phyloP scores from a whole-genome alignment of 2,888 invertebrate genomes.

The Lasioglossum oenotherae region DNA sequence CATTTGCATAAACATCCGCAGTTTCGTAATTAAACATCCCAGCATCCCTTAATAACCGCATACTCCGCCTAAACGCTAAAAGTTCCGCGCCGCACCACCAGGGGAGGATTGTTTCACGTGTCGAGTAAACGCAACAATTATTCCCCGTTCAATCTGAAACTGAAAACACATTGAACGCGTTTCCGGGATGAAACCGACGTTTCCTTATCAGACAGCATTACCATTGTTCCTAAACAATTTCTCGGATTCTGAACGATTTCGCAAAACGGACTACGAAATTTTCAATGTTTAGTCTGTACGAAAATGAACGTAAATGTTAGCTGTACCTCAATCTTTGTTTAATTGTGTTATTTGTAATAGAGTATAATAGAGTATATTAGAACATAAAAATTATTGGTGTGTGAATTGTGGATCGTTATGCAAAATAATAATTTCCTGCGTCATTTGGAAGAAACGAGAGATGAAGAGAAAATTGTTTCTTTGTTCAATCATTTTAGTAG shows the following conservation, averaged over 20 bases:
- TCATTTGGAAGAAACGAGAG: no score
- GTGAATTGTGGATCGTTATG: no score
- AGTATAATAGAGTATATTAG: no score
- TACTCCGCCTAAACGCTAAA: neutral
- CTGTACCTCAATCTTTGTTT: neutral
- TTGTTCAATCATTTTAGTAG: no score
- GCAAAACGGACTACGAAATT: neutral
- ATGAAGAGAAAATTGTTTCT: no score
- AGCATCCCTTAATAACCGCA: neutral
- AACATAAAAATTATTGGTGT: neutral
- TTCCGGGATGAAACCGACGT: neutral
- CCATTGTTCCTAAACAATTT: neutral
- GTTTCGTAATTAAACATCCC: constrained; percentile 22
- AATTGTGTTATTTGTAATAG: neutral
- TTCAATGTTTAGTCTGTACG: neutral
- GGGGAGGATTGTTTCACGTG: neutral
- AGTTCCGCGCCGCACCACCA: neutral
- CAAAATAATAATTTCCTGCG: no score
- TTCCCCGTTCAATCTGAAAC: neutral
- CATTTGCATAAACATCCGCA: constrained; percentile 6
- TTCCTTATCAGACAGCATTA: neutral
- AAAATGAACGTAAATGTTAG: neutral
- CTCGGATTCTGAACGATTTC: neutral
- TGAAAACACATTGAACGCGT: neutral
- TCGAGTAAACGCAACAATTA: neutral